Percentiles rank a stretch among this genome's conserved stretches.
Conservation (phyloP, 2,888 invertebrate genomes). For the Aporophyla lueneburgensis region DNA sequence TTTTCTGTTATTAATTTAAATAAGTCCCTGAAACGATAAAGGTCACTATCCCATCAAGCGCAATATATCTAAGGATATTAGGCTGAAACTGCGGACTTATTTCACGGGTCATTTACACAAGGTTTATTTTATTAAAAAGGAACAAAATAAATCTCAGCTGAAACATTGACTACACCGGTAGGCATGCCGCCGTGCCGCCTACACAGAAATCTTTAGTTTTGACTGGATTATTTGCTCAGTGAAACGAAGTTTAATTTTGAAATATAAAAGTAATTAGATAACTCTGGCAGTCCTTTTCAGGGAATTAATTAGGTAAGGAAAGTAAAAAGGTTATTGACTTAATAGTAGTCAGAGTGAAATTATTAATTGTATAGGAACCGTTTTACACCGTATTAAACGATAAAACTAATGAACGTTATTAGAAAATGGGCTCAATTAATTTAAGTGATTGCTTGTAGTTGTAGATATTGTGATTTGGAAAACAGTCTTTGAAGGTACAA, state of each 20-base stretch:
- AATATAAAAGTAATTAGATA: slow-evolving; percentile 16
- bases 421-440: neutral
- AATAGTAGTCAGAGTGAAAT: neutral
- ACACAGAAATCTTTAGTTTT: neutral
- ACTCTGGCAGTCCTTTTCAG: neutral
- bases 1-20: neutral
- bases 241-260: neutral
- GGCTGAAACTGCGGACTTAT: slow-evolving; percentile 4
- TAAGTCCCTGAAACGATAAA: neutral
- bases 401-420: neutral
- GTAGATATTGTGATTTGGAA: neutral
- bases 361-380: neutral
- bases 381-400: neutral
- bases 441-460: neutral
- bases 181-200: neutral
- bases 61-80: slow-evolving; percentile 10
- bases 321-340: neutral
- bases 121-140: slow-evolving; percentile 43
- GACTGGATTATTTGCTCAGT: slow-evolving; percentile 4
- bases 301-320: neutral
- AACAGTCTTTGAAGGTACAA: neutral
- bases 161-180: slow-evolving; percentile 8
- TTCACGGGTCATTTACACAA: slow-evolving; percentile 33
- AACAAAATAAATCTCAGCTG: slow-evolving; percentile 40
- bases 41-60: neutral